Percentiles rank a stretch among this genome's conserved stretches.
These are phyloP conservation scores for Oceanodroma tethys DNA, from an alignment of 2,113 vertebrate species.

Conservation along the genomic window DNA sequence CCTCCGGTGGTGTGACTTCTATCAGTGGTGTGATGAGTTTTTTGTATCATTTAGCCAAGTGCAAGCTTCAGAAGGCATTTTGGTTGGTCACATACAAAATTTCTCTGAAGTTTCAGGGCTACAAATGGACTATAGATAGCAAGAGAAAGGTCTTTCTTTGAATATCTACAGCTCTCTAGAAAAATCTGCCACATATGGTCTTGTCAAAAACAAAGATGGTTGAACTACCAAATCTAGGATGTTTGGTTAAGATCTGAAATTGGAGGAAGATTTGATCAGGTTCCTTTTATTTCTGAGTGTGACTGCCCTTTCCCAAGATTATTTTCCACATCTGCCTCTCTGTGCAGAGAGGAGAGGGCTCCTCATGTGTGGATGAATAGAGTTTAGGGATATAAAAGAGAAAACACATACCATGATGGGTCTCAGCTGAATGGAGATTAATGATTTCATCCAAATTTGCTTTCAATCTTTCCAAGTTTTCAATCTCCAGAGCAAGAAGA, in stretches of 20 bases:
- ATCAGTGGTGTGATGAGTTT: not conserved
- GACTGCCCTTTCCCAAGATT: not conserved
- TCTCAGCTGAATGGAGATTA: not conserved
- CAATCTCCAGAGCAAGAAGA: not conserved
- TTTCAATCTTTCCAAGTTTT: not conserved
- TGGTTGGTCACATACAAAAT: not conserved
- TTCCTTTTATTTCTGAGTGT: not conserved
- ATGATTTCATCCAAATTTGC: not conserved
- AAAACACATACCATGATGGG: not conserved
- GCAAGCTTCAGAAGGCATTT: not conserved
- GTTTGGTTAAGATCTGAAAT: not conserved
- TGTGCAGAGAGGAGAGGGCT: not conserved
- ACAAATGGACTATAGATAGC: not conserved
- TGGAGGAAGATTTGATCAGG: not conserved
- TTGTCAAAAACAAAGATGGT: not conserved
- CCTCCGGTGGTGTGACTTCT: not conserved
- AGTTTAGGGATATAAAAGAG: not conserved
- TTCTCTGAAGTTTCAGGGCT: not conserved
- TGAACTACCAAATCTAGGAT: not conserved
- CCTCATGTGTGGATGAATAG: not conserved
- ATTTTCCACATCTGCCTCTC: not conserved
- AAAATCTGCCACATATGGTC: not conserved
- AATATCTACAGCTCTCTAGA: not conserved
- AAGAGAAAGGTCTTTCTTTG: not conserved
- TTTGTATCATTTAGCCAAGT: not conserved